Evolutionary conservation across 2,113 vertebrate species (phyloP).

Genomic region (Daboia siamensis): DNA sequence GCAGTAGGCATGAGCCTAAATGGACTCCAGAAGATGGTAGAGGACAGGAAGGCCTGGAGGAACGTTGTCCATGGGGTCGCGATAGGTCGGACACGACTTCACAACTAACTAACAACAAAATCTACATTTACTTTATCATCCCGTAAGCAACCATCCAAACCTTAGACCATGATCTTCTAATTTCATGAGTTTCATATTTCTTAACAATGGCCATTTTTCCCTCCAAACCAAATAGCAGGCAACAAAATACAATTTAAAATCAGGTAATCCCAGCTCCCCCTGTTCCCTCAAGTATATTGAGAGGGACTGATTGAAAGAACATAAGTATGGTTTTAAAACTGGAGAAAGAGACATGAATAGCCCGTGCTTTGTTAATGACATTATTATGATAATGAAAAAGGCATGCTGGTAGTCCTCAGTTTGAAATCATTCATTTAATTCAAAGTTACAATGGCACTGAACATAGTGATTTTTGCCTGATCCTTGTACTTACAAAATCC

Average conservation of each 20-base stretch:
- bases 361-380: neutral
- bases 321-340: neutral
- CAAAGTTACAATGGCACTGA: too few species aligned
- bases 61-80: too few species aligned
- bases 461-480: too few species aligned
- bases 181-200: neutral
- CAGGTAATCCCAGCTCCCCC: neutral
- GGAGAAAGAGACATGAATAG: neutral
- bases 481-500: neutral
- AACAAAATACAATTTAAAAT: neutral
- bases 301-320: neutral
- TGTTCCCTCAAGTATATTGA: neutral
- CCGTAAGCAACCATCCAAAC: neutral
- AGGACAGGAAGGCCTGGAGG: too few species aligned
- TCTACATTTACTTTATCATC: neutral
- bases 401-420: neutral
- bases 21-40: too few species aligned
- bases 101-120: neutral
- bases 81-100: too few species aligned
- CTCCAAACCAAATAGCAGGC: neutral
- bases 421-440: neutral
- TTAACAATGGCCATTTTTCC: neutral
- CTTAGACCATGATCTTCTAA: neutral
- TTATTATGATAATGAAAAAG: neutral
- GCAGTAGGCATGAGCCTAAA: too few species aligned